phyloP scores from a whole-genome alignment of 2,113 vertebrate species.

The Odontesthes bonariensis region DNA sequence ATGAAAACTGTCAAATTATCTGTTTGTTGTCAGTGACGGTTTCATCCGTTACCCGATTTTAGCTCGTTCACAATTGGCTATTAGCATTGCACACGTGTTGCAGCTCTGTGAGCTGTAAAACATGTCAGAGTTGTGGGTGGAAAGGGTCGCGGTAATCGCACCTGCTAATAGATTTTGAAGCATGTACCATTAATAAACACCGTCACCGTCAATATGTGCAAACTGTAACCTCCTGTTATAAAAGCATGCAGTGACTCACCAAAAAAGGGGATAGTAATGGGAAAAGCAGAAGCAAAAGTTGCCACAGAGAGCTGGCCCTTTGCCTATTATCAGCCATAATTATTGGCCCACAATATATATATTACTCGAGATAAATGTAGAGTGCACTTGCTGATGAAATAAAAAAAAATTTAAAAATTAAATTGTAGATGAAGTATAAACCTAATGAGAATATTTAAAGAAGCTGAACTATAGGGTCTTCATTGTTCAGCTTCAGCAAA shows the following conservation, averaged over 20 bases:
- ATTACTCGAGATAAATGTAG: neutral
- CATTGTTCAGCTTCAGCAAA: too few relatives aligned
- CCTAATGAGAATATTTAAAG: neutral
- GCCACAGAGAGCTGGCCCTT: neutral
- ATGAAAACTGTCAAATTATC: neutral
- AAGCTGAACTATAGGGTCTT: neutral
- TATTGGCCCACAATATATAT: neutral
- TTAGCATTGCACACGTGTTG: neutral
- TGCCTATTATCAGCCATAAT: neutral
- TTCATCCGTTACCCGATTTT: neutral
- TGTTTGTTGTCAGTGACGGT: slow-evolving; percentile 1
- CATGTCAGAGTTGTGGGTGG: slow-evolving; percentile 1
- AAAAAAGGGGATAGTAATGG: neutral
- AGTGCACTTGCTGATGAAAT: neutral
- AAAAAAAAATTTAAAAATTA: neutral
- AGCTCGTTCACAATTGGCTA: neutral
- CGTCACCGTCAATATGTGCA: neutral
- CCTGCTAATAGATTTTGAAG: neutral
- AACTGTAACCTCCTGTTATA: neutral
- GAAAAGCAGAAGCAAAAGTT: neutral
- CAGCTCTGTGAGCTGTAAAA: neutral
- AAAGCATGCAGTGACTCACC: neutral
- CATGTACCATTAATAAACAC: neutral
- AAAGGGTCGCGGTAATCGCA: neutral
- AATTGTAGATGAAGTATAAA: neutral